Evolutionary conservation across 2,888 invertebrate species (phyloP).

Genomic region (Leucoma salicis): DNA sequence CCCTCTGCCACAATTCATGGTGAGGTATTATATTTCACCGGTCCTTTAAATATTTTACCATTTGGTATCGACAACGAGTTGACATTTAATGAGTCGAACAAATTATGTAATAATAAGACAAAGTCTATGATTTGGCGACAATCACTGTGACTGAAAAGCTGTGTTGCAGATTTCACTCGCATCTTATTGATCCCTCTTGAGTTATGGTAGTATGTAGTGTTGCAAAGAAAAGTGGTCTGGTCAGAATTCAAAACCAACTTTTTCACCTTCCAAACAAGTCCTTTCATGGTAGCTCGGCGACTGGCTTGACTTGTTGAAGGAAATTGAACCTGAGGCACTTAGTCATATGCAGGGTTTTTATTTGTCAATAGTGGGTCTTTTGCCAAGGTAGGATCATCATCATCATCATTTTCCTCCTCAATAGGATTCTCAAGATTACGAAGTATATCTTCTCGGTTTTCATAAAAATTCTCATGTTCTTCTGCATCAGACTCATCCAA

Average conservation of each 20-base stretch:
- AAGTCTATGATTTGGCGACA: no score
- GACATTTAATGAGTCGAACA: no score
- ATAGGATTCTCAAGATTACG: conserved; percentile 37
- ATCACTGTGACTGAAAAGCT: no score
- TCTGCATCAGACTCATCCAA: conserved; percentile 39
- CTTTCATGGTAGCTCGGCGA: conserved; percentile 38
- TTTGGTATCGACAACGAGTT: no score
- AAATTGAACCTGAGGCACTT: conserved; percentile 40
- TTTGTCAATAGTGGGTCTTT: conserved; percentile 37
- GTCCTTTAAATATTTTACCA: no score
- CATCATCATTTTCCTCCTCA: conserved; percentile 37
- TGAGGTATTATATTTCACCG: no score
- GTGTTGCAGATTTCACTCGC: no score
- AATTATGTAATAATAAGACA: no score
- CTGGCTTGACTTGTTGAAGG: conserved; percentile 40
- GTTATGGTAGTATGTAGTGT: conserved; percentile 41
- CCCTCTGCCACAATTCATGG: no score
- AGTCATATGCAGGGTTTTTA: conserved; percentile 29
- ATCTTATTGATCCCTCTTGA: conserved; percentile 36
- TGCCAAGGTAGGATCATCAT: conserved; percentile 35
- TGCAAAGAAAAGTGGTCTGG: conserved; percentile 41
- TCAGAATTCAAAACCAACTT: conserved; percentile 40
- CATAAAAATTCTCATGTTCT: conserved; percentile 35
- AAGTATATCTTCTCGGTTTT: conserved; percentile 38
- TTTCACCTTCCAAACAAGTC: conserved; percentile 40